phyloP scores from a whole-genome alignment of 2,888 invertebrate species.

The Dimorphilus gyrociliatus region DNA sequence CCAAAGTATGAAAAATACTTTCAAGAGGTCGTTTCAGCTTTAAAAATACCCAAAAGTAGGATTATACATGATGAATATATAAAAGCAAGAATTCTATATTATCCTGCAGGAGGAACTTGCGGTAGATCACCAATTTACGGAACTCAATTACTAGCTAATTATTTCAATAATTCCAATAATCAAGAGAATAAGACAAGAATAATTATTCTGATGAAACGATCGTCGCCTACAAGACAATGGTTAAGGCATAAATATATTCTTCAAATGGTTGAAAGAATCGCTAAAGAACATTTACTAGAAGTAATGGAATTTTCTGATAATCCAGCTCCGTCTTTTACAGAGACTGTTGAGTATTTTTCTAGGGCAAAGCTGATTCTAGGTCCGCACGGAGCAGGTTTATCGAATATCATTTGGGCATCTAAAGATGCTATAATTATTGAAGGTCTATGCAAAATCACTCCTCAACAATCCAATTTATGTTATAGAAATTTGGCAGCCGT shows the following conservation, averaged over 20 bases:
- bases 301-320: slow-evolving; percentile 9
- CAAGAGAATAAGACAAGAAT: too few relatives aligned
- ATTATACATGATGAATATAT: too few relatives aligned
- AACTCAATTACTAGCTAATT: too few relatives aligned
- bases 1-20: too few relatives aligned
- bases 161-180: too few relatives aligned
- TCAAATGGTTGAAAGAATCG: slow-evolving; percentile 3
- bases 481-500: slow-evolving; percentile 10
- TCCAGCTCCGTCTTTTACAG: slow-evolving; percentile 7
- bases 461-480: slow-evolving; percentile 14
- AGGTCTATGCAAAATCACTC: slow-evolving; percentile 13
- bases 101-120: too few relatives aligned
- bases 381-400: slow-evolving; percentile 13
- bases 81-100: too few relatives aligned
- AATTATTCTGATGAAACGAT: too few relatives aligned
- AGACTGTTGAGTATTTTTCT: slow-evolving; percentile 9
- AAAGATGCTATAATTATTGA: slow-evolving; percentile 11
- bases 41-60: too few relatives aligned
- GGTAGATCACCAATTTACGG: too few relatives aligned
- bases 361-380: slow-evolving; percentile 10
- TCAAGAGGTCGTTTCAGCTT: too few relatives aligned
- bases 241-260: slow-evolving; percentile 4
- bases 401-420: slow-evolving; percentile 9
- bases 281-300: slow-evolving; percentile 3
- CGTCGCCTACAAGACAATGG: too few relatives aligned